A percentile compares a stretch with the other conserved stretches of the same genome.
These are phyloP conservation scores for Molorchus minor DNA, from an alignment of 2,888 invertebrate species.

Conservation along the genomic window DNA sequence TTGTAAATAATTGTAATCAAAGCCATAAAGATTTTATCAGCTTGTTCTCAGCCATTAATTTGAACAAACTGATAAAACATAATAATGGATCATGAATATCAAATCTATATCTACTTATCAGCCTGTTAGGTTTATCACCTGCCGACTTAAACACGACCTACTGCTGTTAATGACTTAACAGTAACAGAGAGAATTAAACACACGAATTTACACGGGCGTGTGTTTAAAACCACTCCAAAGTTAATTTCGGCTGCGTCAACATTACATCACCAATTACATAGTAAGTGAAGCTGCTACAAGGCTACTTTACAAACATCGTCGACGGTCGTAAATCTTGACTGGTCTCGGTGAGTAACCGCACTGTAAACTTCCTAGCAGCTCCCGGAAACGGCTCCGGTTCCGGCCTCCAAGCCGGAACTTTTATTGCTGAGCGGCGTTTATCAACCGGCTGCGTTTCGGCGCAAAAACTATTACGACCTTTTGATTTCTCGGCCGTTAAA, in stretches of 20 bases:
- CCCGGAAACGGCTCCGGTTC: conserved; percentile 54
- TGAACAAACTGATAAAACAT: no score
- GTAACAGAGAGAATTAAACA: no score
- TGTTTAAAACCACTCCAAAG: conserved; percentile 18
- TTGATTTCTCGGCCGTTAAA: conserved; percentile 6
- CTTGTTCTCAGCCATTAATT: no score
- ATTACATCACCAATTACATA: conserved; percentile 39
- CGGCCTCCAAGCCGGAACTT: conserved; percentile 53
- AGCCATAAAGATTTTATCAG: no score
- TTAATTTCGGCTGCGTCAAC: conserved; percentile 21
- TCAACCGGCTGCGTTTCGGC: conserved; percentile 36
- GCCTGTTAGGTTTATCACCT: no score
- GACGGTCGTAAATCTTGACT: conserved; percentile 46
- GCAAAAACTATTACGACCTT: conserved; percentile 8
- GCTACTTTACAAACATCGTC: conserved; percentile 45
- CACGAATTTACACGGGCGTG: no score
- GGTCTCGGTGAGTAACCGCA: conserved; percentile 49
- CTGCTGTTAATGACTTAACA: no score
- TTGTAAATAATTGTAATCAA: no score
- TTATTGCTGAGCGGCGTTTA: conserved; percentile 51
- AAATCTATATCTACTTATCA: no score
- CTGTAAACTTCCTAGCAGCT: conserved; percentile 51
- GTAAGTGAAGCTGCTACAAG: conserved; percentile 33
- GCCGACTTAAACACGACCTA: no score
- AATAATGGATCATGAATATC: no score